Evolutionary conservation across 2,888 invertebrate genomes (phyloP).

Genomic region (Neocrepidodera transversa): DNA sequence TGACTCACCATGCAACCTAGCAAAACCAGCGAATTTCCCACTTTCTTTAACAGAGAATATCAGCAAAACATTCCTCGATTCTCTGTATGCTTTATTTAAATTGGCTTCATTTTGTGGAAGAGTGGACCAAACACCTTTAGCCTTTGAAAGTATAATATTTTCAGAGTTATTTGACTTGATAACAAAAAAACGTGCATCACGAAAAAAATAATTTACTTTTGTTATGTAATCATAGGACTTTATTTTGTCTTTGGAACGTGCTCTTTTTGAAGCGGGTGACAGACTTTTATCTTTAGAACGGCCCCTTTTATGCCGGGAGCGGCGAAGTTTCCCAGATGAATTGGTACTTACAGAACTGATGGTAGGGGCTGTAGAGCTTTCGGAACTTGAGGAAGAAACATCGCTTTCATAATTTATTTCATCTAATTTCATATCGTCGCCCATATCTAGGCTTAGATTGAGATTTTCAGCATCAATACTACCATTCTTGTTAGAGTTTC

Average conservation of each 20-base stretch:
- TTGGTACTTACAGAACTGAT: conserved; percentile 81
- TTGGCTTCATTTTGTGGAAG: conserved; percentile 96
- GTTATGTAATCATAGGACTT: conserved; percentile 86
- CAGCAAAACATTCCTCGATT: conserved; percentile 91
- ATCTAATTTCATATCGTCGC: conserved; percentile 80
- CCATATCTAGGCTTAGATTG: conserved; percentile 67
- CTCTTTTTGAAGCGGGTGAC: conserved; percentile 54
- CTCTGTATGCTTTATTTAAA: conserved; percentile 92
- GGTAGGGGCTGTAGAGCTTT: conserved; percentile 75
- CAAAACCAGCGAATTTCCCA: conserved; percentile 94
- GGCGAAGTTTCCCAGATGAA: conserved; percentile 65
- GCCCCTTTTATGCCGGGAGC: conserved; percentile 66
- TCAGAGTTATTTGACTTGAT: conserved; percentile 98
- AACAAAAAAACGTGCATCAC: conserved; percentile 93
- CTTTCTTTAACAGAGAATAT: conserved; percentile 98
- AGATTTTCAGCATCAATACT: conserved; percentile 59
- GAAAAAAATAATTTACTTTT: conserved; percentile 91
- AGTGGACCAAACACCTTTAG: conserved; percentile 97
- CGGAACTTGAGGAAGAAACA: conserved; percentile 82
- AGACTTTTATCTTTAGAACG: conserved; percentile 57
- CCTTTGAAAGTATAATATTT: conserved; percentile 93
- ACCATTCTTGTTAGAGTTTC: conserved; percentile 56
- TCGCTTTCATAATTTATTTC: conserved; percentile 87
- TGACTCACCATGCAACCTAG: conserved; percentile 87
- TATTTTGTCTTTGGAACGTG: conserved; percentile 60